Base-by-base conservation (phyloP, 1,140 invertebrate species). In the Amphibalanus amphitrite region DNA sequence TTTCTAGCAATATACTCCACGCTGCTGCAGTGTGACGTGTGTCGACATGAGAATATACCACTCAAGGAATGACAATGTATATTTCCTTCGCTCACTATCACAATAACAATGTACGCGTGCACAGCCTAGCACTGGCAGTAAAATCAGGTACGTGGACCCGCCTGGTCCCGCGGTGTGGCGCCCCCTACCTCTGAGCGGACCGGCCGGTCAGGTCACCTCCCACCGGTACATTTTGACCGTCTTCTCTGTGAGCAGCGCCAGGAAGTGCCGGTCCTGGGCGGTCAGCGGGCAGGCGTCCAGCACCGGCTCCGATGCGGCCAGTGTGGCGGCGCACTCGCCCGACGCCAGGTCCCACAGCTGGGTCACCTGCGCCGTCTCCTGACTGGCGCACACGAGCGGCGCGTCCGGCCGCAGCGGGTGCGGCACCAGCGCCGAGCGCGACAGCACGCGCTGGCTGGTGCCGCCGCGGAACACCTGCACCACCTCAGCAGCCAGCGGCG, bases 301-400 rank as follows among this genome's bases (percentile, higher is more conserved):
- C 20, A 88, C 82, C 0, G 85, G 81, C 70, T 87, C 86, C 25
- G 82, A 80, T 1, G 85, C 82, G 0, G 84, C 82, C 69, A 90
- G 74, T 1, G 80, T 82, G 70, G 84, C 82, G 64, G 86, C 77
- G 15, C 84, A 80, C 71, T 84, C 81, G 0, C 84, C 83, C 1
- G 81, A 85, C 4, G 84, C 82, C 40, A 87, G 77, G 76, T 88
- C 89, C 84, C 90, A 90, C 0, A 91, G 76, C 72, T 82, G 83
- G 30, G 89, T 77, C 29, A 81, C 79, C 8, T 83, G 85, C 0
- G 77, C 82, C 71, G 84, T 85, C 78, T 90, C 88, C 72, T 88
- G 84, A 75, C 87, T 84, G 0, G 86, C 86, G 28, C 86, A 85
- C 74, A 89, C 79, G 0, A 84, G 67, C 28, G 75, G 74, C 33